phyloP scores from a whole-genome alignment of 2,888 invertebrate genomes.

The Peribatodes rhomboidaria region DNA sequence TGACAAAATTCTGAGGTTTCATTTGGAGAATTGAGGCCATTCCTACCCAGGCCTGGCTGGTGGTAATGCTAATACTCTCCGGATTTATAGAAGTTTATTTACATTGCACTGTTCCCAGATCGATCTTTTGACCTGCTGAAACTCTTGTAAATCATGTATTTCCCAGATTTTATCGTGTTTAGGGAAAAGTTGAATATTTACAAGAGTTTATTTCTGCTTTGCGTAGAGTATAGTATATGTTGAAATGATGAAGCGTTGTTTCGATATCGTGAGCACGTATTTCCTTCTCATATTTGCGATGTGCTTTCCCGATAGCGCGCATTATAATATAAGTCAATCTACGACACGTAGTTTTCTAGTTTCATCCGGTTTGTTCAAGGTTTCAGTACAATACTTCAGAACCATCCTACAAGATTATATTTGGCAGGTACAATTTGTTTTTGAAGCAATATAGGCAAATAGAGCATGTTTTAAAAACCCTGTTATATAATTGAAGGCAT shows the following conservation, averaged over 20 bases:
- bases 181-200: conserved; percentile 7
- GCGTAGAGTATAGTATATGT: too few relatives aligned
- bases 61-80: too few relatives aligned
- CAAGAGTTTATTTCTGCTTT: background rate
- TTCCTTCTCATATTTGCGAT: background rate
- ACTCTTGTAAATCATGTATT: background rate
- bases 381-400: conserved; percentile 1
- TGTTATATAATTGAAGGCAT: too few relatives aligned
- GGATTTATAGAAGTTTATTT: background rate
- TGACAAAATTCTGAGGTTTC: too few relatives aligned
- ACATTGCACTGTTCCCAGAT: background rate
- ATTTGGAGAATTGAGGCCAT: background rate
- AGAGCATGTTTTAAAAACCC: too few relatives aligned
- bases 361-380: background rate
- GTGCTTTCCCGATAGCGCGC: conserved; percentile 1
- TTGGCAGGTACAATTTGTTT: too few relatives aligned
- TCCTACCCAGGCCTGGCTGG: too few relatives aligned
- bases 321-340: background rate
- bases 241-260: conserved; percentile 5
- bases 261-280: background rate
- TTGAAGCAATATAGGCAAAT: too few relatives aligned
- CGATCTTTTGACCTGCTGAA: background rate
- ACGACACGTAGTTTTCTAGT: background rate
- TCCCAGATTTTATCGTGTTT: conserved; percentile 2
- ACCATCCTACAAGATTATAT: background rate